Conservation (phyloP, 2,888 invertebrate genomes). For the Cyaniris semiargus region DNA sequence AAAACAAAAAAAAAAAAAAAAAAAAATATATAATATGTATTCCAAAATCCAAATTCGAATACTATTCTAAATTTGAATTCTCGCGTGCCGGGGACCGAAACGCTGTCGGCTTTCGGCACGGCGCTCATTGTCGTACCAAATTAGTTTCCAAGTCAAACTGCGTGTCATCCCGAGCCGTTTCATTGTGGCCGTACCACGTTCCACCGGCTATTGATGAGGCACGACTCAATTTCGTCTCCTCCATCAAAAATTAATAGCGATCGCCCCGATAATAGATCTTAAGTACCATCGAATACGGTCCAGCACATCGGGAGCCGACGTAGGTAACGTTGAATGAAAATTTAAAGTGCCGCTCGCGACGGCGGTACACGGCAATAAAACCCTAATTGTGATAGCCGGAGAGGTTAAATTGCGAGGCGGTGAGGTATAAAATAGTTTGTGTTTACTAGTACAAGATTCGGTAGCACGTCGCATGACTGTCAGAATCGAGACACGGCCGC, state of each 20-base stretch:
- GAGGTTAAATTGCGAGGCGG: slow-evolving; percentile 49
- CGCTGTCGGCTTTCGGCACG: slow-evolving; percentile 69
- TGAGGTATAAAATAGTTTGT: slow-evolving; percentile 44
- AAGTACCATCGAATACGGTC: slow-evolving; percentile 59
- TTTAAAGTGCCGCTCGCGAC: slow-evolving; percentile 56
- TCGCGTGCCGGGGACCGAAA: slow-evolving; percentile 65
- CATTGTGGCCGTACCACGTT: slow-evolving; percentile 74
- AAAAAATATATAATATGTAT: not conserved
- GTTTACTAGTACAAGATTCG: slow-evolving; percentile 62
- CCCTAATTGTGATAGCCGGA: slow-evolving; percentile 53
- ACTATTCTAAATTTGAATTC: slow-evolving; percentile 29
- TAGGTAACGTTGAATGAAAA: slow-evolving; percentile 51
- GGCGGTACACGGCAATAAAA: slow-evolving; percentile 51
- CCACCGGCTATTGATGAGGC: slow-evolving; percentile 61
- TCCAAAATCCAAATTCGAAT: slow-evolving; percentile 29
- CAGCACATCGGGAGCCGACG: slow-evolving; percentile 53
- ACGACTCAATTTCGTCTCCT: slow-evolving; percentile 59
- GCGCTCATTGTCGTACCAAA: slow-evolving; percentile 77
- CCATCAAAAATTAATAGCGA: slow-evolving; percentile 50
- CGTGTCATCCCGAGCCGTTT: slow-evolving; percentile 77
- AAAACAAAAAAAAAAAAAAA: not conserved
- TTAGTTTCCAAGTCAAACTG: slow-evolving; percentile 76
- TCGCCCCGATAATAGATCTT: slow-evolving; percentile 55
- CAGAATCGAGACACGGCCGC: slow-evolving; percentile 77
- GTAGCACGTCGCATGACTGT: slow-evolving; percentile 79